Percentiles rank a stretch among this genome's conserved stretches.
Evolutionary conservation across 2,888 invertebrate genomes (phyloP).

Genomic region (Dolomedes plantarius): DNA sequence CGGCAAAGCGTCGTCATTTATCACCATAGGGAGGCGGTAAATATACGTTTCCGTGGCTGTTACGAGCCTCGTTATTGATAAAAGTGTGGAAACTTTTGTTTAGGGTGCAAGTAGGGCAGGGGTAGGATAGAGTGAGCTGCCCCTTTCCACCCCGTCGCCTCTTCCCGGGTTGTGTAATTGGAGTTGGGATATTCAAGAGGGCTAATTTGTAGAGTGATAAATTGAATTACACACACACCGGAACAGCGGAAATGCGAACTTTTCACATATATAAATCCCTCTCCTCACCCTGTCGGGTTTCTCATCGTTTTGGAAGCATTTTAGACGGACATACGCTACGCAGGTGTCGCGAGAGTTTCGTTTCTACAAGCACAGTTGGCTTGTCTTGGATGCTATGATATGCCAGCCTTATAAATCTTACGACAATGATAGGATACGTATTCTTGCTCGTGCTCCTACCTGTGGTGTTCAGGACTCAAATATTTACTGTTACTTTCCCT

Average conservation of each 20-base stretch:
- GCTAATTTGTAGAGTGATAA: conserved; percentile 5
- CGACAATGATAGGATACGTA: too few relatives aligned
- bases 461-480: too few relatives aligned
- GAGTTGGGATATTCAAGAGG: conserved; percentile 2
- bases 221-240: not conserved
- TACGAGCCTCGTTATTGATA: not conserved
- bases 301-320: too few relatives aligned
- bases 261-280: too few relatives aligned
- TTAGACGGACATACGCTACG: too few relatives aligned
- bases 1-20: not conserved
- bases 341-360: too few relatives aligned
- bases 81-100: conserved; percentile 13
- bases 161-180: not conserved
- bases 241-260: not conserved
- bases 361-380: too few relatives aligned
- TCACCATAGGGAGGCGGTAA: conserved; percentile 7
- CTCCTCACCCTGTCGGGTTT: too few relatives aligned
- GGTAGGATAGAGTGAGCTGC: not conserved
- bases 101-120: not conserved
- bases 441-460: too few relatives aligned
- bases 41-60: conserved; percentile 6
- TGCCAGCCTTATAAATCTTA: too few relatives aligned
- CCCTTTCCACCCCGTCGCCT: not conserved
- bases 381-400: too few relatives aligned
- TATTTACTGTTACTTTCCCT: too few relatives aligned